Base-by-base conservation (phyloP, 2,797 vertebrate genomes). In the Eurystomus glaucurus region DNA sequence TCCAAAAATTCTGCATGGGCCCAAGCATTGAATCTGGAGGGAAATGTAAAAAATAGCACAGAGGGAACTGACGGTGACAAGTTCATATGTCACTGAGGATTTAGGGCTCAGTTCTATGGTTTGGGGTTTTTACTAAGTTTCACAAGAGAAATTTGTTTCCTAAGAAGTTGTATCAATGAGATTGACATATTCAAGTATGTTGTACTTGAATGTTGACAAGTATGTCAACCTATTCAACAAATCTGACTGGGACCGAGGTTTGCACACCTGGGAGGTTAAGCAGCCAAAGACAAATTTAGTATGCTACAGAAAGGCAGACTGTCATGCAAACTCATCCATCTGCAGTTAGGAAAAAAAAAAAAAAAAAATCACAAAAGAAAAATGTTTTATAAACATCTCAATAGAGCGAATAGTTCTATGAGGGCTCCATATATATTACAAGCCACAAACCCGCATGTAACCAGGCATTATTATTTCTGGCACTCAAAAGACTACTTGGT, bases 401-500 rank as follows among this genome's bases (percentile, higher is more conserved):
- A 17, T 12, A 39, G 0, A 43, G 7, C 8, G 26, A 58, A n/a
- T 41, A 64, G 14, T 78, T 66, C 31, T 52, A 3, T 12, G 41
- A 61, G 10, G 14, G 17, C 11, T 69, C 33, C 48, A 0, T 7
- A 8, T 29, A 5, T 10, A 26, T 31, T 4, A 39, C 52, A 14
- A 80, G 25, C 11, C 64, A 80, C 17, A 74, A 76, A 37, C 5
- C 8, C 43, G 31, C 28, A 54, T 0, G 0, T 25, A 83, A 37
- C 6, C 6, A 77, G 10, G 18, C 8, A 80, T 88, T 43, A 52
- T 50, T 69, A 69, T 54, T 83, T 43, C 25, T 88, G 46, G 13
- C 28, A 50, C 46, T 61, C 22, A 41, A 20, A 33, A 19, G 28
- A 37, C 31, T 39, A 22, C 41, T 51, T 51, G 12, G 12, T 35